Percentiles rank a stretch among this genome's conserved stretches.
phyloP scores from a whole-genome alignment of 92 coral and sea anemone genomes.

The Nematostella vectensis region DNA sequence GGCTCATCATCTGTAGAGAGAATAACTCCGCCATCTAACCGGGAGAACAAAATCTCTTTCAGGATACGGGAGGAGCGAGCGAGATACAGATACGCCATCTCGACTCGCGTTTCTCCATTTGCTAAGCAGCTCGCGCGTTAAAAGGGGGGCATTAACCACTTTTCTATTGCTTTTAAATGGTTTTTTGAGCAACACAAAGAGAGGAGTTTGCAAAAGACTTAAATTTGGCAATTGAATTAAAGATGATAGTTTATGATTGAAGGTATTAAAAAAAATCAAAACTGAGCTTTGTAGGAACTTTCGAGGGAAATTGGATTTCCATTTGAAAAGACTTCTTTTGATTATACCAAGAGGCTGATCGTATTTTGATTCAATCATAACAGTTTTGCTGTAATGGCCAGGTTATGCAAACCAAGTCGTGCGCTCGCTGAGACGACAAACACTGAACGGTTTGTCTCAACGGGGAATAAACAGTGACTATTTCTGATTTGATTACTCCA shows the following conservation, averaged over 20 bases:
- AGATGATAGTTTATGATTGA: conserved; percentile 56
- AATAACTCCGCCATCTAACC: conserved; percentile 43
- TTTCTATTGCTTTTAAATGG: too few relatives aligned
- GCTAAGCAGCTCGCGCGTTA: conserved; percentile 10
- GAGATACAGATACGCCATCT: too few relatives aligned
- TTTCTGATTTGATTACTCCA: conserved; percentile 25
- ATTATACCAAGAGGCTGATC: conserved; percentile 60
- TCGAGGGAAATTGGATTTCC: conserved; percentile 74
- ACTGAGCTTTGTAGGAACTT: conserved; percentile 45
- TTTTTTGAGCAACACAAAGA: too few relatives aligned
- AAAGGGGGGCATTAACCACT: too few relatives aligned
- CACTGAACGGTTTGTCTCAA: conserved; percentile 1
- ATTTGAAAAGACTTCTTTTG: conserved; percentile 51
- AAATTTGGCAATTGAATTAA: conserved; percentile 51
- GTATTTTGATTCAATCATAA: conserved; percentile 48
- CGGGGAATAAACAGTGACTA: conserved; percentile 34
- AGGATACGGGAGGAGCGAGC: not conserved
- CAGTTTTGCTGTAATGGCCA: conserved; percentile 49
- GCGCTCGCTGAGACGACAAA: not conserved
- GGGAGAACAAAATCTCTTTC: conserved; percentile 21
- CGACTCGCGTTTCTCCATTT: not conserved
- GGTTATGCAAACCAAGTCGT: conserved; percentile 1
- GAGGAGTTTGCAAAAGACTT: not conserved
- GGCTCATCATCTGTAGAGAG: conserved; percentile 43
- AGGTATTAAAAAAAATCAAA: conserved; percentile 53